Base-by-base conservation (phyloP, 2,797 vertebrate genomes). In the Podarcis siculus region DNA sequence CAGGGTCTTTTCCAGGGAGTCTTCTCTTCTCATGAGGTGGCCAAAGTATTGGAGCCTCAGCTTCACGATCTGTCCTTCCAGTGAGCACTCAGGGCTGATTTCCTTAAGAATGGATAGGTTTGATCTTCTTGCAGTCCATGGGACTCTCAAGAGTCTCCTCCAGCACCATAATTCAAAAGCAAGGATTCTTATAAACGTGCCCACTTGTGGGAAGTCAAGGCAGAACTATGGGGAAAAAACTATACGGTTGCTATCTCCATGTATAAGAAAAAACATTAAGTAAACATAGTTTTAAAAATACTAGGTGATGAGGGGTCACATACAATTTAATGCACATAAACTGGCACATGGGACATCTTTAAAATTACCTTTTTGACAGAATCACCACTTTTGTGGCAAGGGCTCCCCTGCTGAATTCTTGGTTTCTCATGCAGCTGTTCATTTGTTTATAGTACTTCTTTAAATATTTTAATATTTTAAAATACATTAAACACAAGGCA, bases 201-300 rank as follows among this genome's bases (percentile, higher is more conserved):
- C 85, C 49, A 35, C 77, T 72, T 58, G 85, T 86, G 85, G 85
- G 13, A 79, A 71, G 79, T 79, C 64, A 37, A 71, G 75, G 45
- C 19, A 69, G 10, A 86, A 71, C 64, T 12, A 37, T 37, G 2
- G 27, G 1, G 1, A n/a, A 25, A 30, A 9, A 69, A 19, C 19
- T 15, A 10, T 66, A n/a, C n/a, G 30, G 2, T 30, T 71, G 9
- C 12, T 30, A 71, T 42, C 8, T 27, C 27, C 45, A 17, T 19
- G 23, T 69, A 1, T 76, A 30, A 61, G 71, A 61, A 61, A 39
- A 49, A 61, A 61, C 15, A 64, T 17, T n/a, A 10, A 71, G 32
- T 69, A 42, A 82, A 55, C 6, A 25, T 49, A 49, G 3, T 49
- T 49, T 1, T 12, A 45, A 39, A 49, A 37, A 9, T n/a, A 45